phyloP scores from a whole-genome alignment of 2,888 invertebrate species.

The Apamea sordens region DNA sequence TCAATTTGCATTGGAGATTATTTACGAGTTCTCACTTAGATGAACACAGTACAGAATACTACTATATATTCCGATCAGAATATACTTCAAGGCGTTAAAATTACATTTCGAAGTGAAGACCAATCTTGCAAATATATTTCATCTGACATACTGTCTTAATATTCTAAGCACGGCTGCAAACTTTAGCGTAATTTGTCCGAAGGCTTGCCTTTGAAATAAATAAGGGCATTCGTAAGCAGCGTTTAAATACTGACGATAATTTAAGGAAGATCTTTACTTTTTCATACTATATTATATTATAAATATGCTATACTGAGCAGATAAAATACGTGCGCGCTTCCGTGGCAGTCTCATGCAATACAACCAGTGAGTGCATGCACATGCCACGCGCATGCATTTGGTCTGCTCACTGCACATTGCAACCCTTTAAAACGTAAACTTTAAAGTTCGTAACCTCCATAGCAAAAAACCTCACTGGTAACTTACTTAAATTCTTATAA shows the following conservation, averaged over 20 bases:
- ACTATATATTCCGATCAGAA: slow-evolving; percentile 16
- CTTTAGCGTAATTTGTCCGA: slow-evolving; percentile 62
- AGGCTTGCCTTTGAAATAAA: slow-evolving; percentile 46
- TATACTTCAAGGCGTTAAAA: slow-evolving; percentile 17
- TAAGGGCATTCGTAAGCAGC: slow-evolving; percentile 12
- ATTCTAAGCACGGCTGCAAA: slow-evolving; percentile 54
- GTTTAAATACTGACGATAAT: slow-evolving; percentile 29
- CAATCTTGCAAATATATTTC: slow-evolving; percentile 39
- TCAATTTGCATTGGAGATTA: slow-evolving; percentile 6
- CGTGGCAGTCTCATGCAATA: background rate
- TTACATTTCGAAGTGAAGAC: slow-evolving; percentile 29
- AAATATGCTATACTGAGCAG: too few relatives aligned
- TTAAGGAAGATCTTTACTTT: slow-evolving; percentile 9
- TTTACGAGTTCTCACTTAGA: background rate
- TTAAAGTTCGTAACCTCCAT: background rate
- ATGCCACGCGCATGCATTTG: background rate
- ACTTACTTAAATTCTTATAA: background rate
- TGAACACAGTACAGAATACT: background rate
- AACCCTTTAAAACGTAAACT: background rate
- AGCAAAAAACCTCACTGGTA: background rate
- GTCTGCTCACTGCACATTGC: background rate
- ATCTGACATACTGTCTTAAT: slow-evolving; percentile 34
- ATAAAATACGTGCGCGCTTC: background rate
- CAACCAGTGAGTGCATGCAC: background rate
- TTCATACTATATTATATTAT: background rate